Evolutionary conservation across 2,888 invertebrate species (phyloP), one percentile per base, ranked within the genome.

Genomic region (Cancer borealis): DNA sequence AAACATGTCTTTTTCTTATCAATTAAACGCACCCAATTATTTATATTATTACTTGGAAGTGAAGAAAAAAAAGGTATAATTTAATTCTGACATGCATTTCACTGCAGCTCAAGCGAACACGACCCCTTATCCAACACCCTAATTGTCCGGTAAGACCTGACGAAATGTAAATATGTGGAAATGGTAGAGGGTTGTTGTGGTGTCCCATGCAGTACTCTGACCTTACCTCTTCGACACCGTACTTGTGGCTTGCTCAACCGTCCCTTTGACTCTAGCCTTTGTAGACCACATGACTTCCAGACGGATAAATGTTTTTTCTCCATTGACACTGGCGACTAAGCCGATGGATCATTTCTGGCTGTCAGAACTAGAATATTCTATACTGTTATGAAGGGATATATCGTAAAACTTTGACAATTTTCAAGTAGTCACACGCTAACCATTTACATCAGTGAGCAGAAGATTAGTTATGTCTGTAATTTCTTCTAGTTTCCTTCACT

Each of bases 131-230:
- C 94, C 94, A 88, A 94, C 92, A 92, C 92, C 26, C 88, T 94
- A 90, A 94, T 94, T n/a, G 92, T 94, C 89, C 94, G 94, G 94
- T 94, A 94, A 94, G 94, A 84, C 66, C 47, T 17, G 26, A 79
- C 79, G 49, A 79, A 84, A 88, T 26, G 79, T 30, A 84, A n/a
- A 0, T 79, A 49, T 49, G 84, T 60, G 73, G 73, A 26, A 26
- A 47, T 39, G 91, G 92, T 87, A 54, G 49, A 49, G 47, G 88
- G 60, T 89, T 90, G 93, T 49, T 93, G 47, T 49, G 39, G 79
- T 73, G 73, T 66, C 73, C 73, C 73, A 73, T 73, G 73, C 73
- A 73, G 73, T 73, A 26, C 73, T 47, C 30, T 49, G n/a, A 17
- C 79, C 79, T n/a, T 54, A 26, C 39, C 39, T 26, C 73, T 73